These are phyloP conservation scores for Ceramica pisi DNA, from an alignment of 2,888 invertebrate genomes.

Conservation along the genomic window DNA sequence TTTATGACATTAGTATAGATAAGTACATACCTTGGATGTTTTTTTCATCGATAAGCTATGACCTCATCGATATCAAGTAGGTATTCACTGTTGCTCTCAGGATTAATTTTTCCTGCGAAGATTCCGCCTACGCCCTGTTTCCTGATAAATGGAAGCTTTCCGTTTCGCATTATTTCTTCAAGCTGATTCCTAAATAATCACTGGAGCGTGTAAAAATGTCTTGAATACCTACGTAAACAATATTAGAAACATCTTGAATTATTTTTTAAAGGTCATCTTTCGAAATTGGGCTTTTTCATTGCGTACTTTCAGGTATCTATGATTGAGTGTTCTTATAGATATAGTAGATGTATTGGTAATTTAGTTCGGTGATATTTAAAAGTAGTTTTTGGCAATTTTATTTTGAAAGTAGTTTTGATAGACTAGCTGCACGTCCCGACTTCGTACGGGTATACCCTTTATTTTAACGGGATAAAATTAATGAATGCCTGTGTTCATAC, in stretches of 20 bases:
- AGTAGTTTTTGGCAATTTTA: no score
- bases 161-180: constrained; percentile 20
- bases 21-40: neutral
- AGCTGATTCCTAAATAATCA: constrained; percentile 29
- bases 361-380: no score
- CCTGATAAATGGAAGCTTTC: constrained; percentile 45
- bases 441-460: no score
- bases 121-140: constrained; percentile 31
- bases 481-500: no score
- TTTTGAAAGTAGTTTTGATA: no score
- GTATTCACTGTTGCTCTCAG: constrained; percentile 8
- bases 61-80: constrained; percentile 25
- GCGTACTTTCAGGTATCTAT: no score
- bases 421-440: no score
- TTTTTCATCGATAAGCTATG: constrained; percentile 7
- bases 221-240: constrained; percentile 27
- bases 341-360: no score
- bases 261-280: constrained; percentile 23
- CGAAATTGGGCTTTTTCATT: neutral
- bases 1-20: no score
- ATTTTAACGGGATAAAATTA: no score
- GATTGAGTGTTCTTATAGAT: no score
- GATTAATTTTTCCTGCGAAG: constrained; percentile 38
- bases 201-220: constrained; percentile 15
- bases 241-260: neutral